phyloP scores from a whole-genome alignment of 2,888 invertebrate genomes.

The Patella depressa region DNA sequence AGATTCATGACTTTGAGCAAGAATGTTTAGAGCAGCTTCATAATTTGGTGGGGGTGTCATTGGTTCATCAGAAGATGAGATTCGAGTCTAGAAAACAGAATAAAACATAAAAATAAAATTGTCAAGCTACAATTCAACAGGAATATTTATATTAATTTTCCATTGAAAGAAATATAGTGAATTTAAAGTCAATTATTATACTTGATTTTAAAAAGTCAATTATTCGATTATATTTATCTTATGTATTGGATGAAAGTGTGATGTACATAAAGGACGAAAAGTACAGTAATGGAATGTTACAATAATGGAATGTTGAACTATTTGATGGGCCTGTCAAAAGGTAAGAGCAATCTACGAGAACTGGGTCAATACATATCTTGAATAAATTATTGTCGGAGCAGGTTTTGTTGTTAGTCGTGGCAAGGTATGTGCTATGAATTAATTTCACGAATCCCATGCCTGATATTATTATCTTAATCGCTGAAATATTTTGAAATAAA shows the following conservation, averaged over 20 bases:
- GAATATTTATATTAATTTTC: too few relatives aligned
- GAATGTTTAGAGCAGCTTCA: conserved; percentile 55
- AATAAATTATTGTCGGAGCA: neutral
- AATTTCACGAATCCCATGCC: neutral
- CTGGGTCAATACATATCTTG: too few relatives aligned
- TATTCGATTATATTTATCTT: too few relatives aligned
- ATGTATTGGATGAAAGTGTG: too few relatives aligned
- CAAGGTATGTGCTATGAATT: neutral
- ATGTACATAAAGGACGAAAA: too few relatives aligned
- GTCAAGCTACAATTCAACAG: neutral
- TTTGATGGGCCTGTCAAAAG: too few relatives aligned
- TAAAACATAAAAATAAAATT: neutral
- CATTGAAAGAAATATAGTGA: too few relatives aligned
- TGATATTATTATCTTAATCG: neutral
- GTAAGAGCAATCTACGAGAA: too few relatives aligned
- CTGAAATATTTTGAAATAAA: neutral
- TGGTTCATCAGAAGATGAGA: conserved; percentile 42
- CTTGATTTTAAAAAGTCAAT: too few relatives aligned
- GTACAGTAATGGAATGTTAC: too few relatives aligned
- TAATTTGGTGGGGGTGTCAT: conserved; percentile 65
- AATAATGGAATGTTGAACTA: too few relatives aligned
- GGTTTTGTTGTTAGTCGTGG: neutral
- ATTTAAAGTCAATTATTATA: too few relatives aligned
- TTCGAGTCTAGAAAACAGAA: conserved; percentile 38
- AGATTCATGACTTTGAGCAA: conserved; percentile 60